Percentiles rank a stretch among this genome's conserved stretches.
Evolutionary conservation across 2,797 vertebrate species (phyloP).

Genomic region (Enteromius fasciolatus): DNA sequence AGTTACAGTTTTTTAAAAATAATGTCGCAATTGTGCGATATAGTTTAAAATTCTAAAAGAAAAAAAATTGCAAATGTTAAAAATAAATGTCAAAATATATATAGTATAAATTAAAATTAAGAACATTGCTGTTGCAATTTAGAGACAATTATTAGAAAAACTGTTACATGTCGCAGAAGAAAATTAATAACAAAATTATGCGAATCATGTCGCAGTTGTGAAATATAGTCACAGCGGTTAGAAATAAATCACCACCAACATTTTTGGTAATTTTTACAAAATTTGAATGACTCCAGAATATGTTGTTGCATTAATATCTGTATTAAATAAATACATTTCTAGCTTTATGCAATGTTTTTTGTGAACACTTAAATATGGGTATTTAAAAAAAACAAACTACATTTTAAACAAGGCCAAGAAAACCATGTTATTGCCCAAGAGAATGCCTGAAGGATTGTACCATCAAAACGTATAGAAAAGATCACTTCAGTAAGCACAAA

Average conservation of each 20-base stretch:
- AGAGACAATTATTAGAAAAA: not conserved
- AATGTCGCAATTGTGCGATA: not conserved
- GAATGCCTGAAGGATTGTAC: not conserved
- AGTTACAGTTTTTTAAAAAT: not conserved
- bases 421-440: not conserved
- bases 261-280: no score
- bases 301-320: not conserved
- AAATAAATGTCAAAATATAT: not conserved
- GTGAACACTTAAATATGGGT: not conserved
- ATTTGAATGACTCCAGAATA: no score
- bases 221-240: no score
- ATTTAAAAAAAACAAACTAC: not conserved
- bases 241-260: no score
- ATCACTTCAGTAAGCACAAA: not conserved
- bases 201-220: not conserved
- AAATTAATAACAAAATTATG: not conserved
- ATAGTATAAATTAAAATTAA: not conserved
- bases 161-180: no score
- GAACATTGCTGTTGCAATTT: not conserved
- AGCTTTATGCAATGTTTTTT: no score
- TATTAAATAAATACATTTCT: no score
- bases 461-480: not conserved
- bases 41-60: no score
- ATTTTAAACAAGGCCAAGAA: not conserved
- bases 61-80: not conserved